These are phyloP conservation scores for Branchinecta lynchi DNA, from an alignment of 1,140 invertebrate species.

Conservation along the genomic window DNA sequence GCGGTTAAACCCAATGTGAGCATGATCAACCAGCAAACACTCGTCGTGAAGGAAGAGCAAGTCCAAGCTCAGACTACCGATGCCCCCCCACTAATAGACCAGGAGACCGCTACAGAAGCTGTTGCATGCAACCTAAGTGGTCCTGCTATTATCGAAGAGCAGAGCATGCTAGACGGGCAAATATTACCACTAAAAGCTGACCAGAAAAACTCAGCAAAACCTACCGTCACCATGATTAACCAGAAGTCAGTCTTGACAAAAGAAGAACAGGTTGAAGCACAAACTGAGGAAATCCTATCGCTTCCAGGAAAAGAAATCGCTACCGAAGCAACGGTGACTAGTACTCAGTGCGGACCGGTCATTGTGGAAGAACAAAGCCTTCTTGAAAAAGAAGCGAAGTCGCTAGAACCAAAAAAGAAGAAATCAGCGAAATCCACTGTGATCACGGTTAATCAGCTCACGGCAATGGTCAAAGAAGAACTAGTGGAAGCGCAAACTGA, in stretches of 20 bases:
- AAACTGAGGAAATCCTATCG: too few species aligned
- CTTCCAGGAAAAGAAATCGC: constrained; percentile 8
- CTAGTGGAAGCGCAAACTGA: constrained; percentile 23
- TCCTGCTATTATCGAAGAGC: too few species aligned
- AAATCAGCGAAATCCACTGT: constrained; percentile 16
- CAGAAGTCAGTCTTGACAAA: too few species aligned
- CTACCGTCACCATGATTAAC: too few species aligned
- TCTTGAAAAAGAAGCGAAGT: constrained; percentile 25
- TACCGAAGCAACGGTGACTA: constrained; percentile 26
- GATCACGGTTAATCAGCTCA: constrained; percentile 22
- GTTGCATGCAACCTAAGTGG: too few species aligned
- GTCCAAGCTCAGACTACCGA: constrained; percentile 21
- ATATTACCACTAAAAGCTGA: too few species aligned
- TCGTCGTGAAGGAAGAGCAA: constrained; percentile 22
- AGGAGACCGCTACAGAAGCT: too few species aligned
- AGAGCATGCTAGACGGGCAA: too few species aligned
- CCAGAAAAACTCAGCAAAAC: too few species aligned
- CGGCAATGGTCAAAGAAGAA: constrained; percentile 20
- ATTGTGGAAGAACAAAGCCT: constrained; percentile 25
- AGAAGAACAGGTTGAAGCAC: too few species aligned
- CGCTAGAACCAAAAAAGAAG: constrained; percentile 14
- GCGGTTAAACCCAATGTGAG: neutral
- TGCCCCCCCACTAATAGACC: neutral
- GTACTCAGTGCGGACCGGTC: constrained; percentile 24
- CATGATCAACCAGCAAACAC: too few species aligned